Percentiles rank a stretch among this genome's conserved stretches.
Evolutionary conservation across 2,113 vertebrate species (phyloP).

Genomic region (Cyrtonyx montezumae): DNA sequence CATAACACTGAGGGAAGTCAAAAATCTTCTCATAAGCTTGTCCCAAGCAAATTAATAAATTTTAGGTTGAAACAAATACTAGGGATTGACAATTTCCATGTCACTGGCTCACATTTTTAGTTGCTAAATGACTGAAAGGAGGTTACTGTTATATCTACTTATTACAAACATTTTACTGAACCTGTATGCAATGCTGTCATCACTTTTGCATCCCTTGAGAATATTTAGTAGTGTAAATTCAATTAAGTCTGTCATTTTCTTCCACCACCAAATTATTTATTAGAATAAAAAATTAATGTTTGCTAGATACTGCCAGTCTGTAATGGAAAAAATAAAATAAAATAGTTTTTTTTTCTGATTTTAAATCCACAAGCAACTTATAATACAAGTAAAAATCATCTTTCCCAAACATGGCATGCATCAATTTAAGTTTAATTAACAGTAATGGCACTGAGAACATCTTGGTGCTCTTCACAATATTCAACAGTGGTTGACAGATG

Average conservation of each 20-base stretch:
- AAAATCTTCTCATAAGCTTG: background rate
- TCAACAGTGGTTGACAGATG: conserved; percentile 35
- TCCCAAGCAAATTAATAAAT: background rate
- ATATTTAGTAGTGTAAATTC: background rate
- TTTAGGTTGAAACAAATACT: background rate
- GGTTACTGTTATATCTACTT: background rate
- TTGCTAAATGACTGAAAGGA: background rate
- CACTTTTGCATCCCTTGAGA: background rate
- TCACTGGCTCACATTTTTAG: background rate
- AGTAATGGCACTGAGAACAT: background rate
- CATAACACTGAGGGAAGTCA: background rate
- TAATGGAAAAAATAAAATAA: background rate
- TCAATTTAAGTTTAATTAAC: conserved; percentile 45
- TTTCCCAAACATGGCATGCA: background rate
- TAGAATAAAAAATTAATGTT: background rate
- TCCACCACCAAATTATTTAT: background rate
- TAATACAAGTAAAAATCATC: background rate
- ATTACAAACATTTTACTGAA: background rate
- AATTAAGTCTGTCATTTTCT: background rate
- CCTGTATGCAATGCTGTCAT: background rate
- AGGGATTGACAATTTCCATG: background rate
- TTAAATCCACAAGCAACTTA: background rate
- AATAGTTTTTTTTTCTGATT: background rate
- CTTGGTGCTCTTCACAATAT: background rate
- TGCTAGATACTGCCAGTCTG: background rate